phyloP scores from a whole-genome alignment of 2,797 vertebrate species.

The Phaenicophaeus curvirostris region DNA sequence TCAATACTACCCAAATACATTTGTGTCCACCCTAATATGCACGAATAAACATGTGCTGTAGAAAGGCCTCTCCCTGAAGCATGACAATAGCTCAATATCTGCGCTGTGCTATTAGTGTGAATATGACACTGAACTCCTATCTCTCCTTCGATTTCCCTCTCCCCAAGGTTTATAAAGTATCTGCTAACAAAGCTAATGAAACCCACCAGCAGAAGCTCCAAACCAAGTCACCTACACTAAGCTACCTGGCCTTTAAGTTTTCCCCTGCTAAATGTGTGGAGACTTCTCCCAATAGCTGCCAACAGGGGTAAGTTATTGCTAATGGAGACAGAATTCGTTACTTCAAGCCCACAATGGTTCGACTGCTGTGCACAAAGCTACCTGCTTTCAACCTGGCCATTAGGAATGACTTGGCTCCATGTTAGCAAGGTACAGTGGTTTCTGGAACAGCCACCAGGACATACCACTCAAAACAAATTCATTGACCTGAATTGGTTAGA shows the following conservation, averaged over 20 bases:
- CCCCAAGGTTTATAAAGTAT: not conserved
- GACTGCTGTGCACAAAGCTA: not conserved
- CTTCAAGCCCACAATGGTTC: not conserved
- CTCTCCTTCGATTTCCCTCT: not conserved
- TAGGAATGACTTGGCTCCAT: not conserved
- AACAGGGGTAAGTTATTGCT: not conserved
- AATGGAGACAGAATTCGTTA: not conserved
- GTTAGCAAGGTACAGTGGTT: not conserved
- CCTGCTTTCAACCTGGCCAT: not conserved
- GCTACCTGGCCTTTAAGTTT: not conserved
- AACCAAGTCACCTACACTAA: not conserved
- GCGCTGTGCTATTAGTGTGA: not conserved
- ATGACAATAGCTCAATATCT: not conserved
- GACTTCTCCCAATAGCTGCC: not conserved
- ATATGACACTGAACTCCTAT: not conserved
- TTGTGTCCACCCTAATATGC: not conserved
- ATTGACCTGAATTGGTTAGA: constrained; percentile 24
- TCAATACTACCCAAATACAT: not conserved
- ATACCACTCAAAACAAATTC: not conserved
- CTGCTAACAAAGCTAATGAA: not conserved
- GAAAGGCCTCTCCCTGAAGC: not conserved
- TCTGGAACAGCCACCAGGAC: not conserved
- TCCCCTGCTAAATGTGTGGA: not conserved
- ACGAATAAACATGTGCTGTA: not conserved
- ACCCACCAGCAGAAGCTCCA: not conserved